These are phyloP conservation scores for Beris chalybata DNA, from an alignment of 2,888 invertebrate species.

Conservation along the genomic window DNA sequence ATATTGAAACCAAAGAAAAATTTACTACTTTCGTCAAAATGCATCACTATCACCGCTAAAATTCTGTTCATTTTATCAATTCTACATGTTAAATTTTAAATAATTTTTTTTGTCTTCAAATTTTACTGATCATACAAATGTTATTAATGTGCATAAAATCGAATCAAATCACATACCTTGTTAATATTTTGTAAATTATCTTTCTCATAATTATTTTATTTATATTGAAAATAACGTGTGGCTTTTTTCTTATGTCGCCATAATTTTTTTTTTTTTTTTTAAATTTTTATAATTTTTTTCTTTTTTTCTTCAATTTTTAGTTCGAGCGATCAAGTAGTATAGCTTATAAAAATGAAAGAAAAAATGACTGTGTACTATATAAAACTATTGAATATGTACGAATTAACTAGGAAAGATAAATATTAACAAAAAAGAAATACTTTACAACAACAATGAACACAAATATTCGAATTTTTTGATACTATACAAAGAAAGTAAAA, in stretches of 20 bases:
- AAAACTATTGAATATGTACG: neutral
- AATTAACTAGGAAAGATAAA: slow-evolving; percentile 14
- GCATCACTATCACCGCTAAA: neutral
- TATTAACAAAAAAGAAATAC: slow-evolving; percentile 6
- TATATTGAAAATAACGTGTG: neutral
- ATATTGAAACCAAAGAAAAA: too few relatives aligned
- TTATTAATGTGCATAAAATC: slow-evolving; percentile 5
- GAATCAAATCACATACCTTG: slow-evolving; percentile 11
- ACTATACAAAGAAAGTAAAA: slow-evolving; percentile 14
- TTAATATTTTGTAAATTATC: neutral
- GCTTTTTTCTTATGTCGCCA: neutral
- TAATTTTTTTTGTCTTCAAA: neutral
- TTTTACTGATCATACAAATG: neutral
- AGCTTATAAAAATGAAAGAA: neutral
- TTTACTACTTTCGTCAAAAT: too few relatives aligned
- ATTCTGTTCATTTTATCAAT: neutral
- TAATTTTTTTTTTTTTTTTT: neutral
- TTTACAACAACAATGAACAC: slow-evolving; percentile 5
- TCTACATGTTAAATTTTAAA: neutral
- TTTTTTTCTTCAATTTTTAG: neutral
- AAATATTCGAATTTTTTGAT: slow-evolving; percentile 19
- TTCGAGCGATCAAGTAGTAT: slow-evolving; percentile 3
- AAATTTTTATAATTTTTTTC: neutral
- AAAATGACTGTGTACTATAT: slow-evolving; percentile 22
- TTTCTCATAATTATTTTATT: neutral